These are phyloP conservation scores for Tetragonula clypearis DNA, from an alignment of 1,140 invertebrate species.

Conservation along the genomic window DNA sequence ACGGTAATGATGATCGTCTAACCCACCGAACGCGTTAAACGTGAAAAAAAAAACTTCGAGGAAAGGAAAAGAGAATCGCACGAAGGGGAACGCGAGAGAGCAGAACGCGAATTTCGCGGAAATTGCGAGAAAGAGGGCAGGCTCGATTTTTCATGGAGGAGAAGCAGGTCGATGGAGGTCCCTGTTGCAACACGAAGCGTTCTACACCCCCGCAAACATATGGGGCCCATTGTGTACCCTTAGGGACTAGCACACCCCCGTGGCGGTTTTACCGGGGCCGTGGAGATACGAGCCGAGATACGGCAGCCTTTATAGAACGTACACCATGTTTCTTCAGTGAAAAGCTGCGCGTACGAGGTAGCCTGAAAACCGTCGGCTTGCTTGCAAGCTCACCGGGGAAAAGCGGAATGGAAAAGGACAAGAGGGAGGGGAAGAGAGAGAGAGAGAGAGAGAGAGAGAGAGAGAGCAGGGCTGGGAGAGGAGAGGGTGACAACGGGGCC, in stretches of 20 bases:
- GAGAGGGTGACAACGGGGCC: neutral
- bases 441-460: neutral
- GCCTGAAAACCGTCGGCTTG: constrained; percentile 57
- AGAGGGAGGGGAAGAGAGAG: neutral
- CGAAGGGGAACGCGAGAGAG: no score
- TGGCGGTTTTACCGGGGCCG: constrained; percentile 64
- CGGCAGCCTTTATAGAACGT: constrained; percentile 70
- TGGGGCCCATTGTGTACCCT: constrained; percentile 74
- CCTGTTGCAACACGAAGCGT: constrained; percentile 49
- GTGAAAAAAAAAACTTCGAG: no score
- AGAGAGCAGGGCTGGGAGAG: neutral
- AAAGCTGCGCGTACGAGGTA: constrained; percentile 57
- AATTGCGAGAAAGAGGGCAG: constrained; percentile 27
- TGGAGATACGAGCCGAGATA: constrained; percentile 74
- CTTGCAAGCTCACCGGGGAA: constrained; percentile 19
- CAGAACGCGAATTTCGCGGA: neutral
- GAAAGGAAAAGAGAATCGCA: neutral
- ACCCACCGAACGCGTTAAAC: no score
- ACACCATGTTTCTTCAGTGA: constrained; percentile 75
- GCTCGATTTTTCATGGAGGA: neutral
- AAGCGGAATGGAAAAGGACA: constrained; percentile 19
- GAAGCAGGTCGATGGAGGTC: constrained; percentile 53
- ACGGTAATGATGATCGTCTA: no score
- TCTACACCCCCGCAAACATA: constrained; percentile 77
- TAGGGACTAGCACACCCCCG: constrained; percentile 59